Evolutionary conservation across 2,797 vertebrate genomes (phyloP).

Genomic region (Rhinophrynus dorsalis): DNA sequence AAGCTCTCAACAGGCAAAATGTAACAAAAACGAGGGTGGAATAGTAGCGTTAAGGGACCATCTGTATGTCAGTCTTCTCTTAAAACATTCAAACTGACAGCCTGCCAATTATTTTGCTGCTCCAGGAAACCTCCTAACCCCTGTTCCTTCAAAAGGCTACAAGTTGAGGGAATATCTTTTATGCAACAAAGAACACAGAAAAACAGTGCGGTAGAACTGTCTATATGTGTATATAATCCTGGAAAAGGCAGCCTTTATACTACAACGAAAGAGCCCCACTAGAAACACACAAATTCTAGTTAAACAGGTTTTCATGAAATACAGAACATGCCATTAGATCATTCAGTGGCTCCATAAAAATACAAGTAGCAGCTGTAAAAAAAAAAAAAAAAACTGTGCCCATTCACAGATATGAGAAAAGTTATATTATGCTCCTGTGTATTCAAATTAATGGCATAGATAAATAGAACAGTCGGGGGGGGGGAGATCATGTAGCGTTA

Average conservation of each 20-base stretch:
- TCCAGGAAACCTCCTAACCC: background rate
- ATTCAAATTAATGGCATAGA: too few relatives aligned
- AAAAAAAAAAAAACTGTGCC: too few relatives aligned
- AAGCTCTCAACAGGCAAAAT: conserved; percentile 1
- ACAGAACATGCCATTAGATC: too few relatives aligned
- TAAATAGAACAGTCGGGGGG: too few relatives aligned
- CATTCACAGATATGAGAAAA: too few relatives aligned
- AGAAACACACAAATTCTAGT: background rate
- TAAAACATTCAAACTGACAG: background rate
- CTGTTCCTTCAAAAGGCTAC: background rate
- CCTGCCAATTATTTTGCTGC: conserved; percentile 7
- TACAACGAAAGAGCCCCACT: background rate
- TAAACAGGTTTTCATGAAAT: too few relatives aligned
- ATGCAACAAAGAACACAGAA: background rate
- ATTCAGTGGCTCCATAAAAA: too few relatives aligned
- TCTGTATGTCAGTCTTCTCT: conserved; percentile 1
- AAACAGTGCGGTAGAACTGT: background rate
- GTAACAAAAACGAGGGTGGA: background rate
- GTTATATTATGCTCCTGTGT: too few relatives aligned
- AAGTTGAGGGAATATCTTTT: background rate
- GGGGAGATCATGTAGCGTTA: too few relatives aligned
- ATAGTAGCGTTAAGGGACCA: background rate
- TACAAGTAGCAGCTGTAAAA: too few relatives aligned
- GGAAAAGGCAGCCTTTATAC: too few relatives aligned
- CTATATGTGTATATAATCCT: background rate